Percentiles rank a stretch among this genome's conserved stretches.
These are phyloP conservation scores for Diorhabda elongata DNA, from an alignment of 1,140 invertebrate species.

Conservation along the genomic window DNA sequence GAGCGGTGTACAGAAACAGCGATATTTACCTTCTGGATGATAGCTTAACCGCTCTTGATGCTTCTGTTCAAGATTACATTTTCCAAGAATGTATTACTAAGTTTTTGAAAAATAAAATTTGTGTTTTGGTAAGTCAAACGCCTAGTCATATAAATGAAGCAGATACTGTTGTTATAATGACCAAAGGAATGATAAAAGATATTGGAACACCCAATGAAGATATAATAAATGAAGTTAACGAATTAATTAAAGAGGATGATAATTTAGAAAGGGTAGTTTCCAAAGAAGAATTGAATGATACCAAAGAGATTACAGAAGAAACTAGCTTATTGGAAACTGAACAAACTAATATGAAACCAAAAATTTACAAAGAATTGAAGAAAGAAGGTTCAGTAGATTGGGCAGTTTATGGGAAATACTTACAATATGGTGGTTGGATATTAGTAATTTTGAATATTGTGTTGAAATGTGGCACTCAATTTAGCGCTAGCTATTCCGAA, in stretches of 20 bases:
- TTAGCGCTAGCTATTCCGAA: slow-evolving; percentile 17
- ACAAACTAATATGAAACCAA: neutral
- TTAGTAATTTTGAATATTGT: slow-evolving; percentile 17
- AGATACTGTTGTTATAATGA: slow-evolving; percentile 19
- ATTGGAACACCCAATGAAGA: slow-evolving; percentile 18
- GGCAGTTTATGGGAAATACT: slow-evolving; percentile 20
- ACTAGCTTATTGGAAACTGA: slow-evolving; percentile 9
- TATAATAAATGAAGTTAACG: neutral
- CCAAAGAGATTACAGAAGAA: neutral
- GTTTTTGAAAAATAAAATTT: slow-evolving; percentile 65
- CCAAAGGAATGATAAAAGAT: slow-evolving; percentile 28
- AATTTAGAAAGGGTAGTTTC: neutral
- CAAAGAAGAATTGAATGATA: neutral
- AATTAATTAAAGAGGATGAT: neutral
- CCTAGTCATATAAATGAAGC: slow-evolving; percentile 67
- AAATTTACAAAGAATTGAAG: slow-evolving; percentile 25
- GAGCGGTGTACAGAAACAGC: slow-evolving; percentile 74
- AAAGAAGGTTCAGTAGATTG: slow-evolving; percentile 18
- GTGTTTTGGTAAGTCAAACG: slow-evolving; percentile 84
- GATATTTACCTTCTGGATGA: slow-evolving; percentile 82
- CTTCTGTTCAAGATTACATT: slow-evolving; percentile 64
- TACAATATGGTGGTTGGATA: slow-evolving; percentile 24
- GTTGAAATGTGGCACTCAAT: neutral
- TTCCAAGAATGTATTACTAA: slow-evolving; percentile 68
- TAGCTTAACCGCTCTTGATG: slow-evolving; percentile 74